Percentiles rank a stretch among this genome's conserved stretches.
Conservation (phyloP, 2,888 invertebrate species). For the Macrostomum cliftonense region DNA sequence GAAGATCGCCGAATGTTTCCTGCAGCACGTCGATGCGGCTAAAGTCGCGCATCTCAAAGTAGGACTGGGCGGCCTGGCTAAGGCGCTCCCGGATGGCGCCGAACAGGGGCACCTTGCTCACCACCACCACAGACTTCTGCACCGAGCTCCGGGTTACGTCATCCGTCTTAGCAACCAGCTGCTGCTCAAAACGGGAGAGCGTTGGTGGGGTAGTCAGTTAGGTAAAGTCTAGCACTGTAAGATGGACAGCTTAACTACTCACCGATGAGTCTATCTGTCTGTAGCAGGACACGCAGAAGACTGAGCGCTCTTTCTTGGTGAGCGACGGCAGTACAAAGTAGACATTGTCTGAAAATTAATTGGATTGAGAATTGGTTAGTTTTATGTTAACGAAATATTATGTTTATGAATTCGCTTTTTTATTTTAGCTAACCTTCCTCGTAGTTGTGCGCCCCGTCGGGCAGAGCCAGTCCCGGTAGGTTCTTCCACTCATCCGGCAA, state of each 20-base stretch:
- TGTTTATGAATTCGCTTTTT: too few relatives aligned
- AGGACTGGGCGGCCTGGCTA: constrained; percentile 82
- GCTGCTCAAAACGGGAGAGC: constrained; percentile 43
- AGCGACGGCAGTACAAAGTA: constrained; percentile 83
- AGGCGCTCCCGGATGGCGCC: constrained; percentile 65
- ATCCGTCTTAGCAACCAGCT: constrained; percentile 68
- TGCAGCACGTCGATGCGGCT: constrained; percentile 46
- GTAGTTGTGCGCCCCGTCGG: constrained; percentile 93
- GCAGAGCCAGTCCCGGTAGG: constrained; percentile 76
- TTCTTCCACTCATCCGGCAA: constrained; percentile 81
- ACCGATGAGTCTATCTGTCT: constrained; percentile 86
- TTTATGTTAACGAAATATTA: too few relatives aligned
- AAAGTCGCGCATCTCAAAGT: constrained; percentile 60
- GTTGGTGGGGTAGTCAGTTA: too few relatives aligned
- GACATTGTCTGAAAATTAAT: constrained; percentile 52
- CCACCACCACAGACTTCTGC: constrained; percentile 88
- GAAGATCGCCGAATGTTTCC: constrained; percentile 49
- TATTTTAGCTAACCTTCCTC: constrained; percentile 46
- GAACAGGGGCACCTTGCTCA: constrained; percentile 62
- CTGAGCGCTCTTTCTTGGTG: constrained; percentile 47
- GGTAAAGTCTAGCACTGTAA: too few relatives aligned
- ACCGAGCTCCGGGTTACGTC: constrained; percentile 92
- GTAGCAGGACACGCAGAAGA: constrained; percentile 91
- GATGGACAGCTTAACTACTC: constrained; percentile 14
- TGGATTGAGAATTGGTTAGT: too few relatives aligned